These are phyloP conservation scores for Ficedula albicollis DNA, from an alignment of 2,797 vertebrate genomes.

Conservation along the genomic window DNA sequence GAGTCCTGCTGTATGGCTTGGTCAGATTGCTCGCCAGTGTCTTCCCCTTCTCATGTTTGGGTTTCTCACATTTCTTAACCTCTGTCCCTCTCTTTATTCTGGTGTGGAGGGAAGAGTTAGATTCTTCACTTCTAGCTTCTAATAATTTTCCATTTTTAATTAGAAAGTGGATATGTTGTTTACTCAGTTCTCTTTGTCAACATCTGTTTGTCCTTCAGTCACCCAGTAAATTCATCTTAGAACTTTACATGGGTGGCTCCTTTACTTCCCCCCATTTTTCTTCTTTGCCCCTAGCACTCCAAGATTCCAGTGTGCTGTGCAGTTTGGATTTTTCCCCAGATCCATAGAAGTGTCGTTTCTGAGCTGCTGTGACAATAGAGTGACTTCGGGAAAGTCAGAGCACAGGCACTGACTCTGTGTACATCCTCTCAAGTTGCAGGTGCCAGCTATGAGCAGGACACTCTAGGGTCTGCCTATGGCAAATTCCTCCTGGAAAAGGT, in stretches of 20 bases:
- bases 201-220: background rate
- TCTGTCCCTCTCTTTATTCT: background rate
- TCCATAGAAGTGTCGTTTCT: background rate
- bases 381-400: background rate
- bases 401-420: background rate
- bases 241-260: background rate
- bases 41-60: slow-evolving; percentile 20
- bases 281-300: background rate
- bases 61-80: slow-evolving; percentile 8
- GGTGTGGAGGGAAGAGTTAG: background rate
- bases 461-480: background rate
- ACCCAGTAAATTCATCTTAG: background rate
- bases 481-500: background rate
- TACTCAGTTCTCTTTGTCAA: background rate
- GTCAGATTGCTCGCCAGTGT: background rate
- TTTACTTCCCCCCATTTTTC: background rate
- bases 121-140: background rate
- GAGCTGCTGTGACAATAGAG: rapidly evolving
- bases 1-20: background rate
- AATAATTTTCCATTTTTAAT: background rate
- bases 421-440: background rate
- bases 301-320: background rate
- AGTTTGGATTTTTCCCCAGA: background rate
- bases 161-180: background rate
- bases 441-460: background rate